Conservation (phyloP, 2,888 invertebrate species). For the Campoplex capitator region DNA sequence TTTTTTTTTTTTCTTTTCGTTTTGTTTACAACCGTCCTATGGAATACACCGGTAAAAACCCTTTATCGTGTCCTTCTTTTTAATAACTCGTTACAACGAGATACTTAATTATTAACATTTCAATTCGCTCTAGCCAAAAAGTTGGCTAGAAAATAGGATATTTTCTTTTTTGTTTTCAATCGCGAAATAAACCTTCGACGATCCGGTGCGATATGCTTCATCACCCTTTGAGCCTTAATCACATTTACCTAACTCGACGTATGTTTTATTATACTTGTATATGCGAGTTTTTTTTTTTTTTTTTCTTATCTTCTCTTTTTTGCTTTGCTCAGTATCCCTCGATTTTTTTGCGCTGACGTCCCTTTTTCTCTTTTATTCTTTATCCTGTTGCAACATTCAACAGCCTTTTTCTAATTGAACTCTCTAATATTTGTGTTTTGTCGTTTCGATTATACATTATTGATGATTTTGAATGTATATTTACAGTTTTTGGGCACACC, state of each 20-base stretch:
- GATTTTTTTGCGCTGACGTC: not conserved
- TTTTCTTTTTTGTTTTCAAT: slow-evolving; percentile 41
- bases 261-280: slow-evolving; percentile 42
- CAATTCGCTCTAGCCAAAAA: slow-evolving; percentile 7
- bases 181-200: slow-evolving; percentile 59
- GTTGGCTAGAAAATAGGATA: slow-evolving; percentile 16
- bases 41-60: not conserved
- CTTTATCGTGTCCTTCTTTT: slow-evolving; percentile 6
- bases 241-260: slow-evolving; percentile 57
- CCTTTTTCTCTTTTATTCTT: slow-evolving; percentile 2
- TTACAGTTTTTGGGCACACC: slow-evolving; percentile 73
- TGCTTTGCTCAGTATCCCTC: not conserved
- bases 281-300: slow-evolving; percentile 10
- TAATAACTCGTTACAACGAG: slow-evolving; percentile 19
- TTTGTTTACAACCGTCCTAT: slow-evolving; percentile 16
- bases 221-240: slow-evolving; percentile 64
- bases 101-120: slow-evolving; percentile 4
- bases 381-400: slow-evolving; percentile 57
- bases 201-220: slow-evolving; percentile 67
- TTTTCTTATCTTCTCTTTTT: not conserved
- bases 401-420: slow-evolving; percentile 75
- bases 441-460: slow-evolving; percentile 69
- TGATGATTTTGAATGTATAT: slow-evolving; percentile 76
- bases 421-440: slow-evolving; percentile 74
- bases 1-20: slow-evolving; percentile 6